These are phyloP conservation scores for Numida meleagris DNA, from an alignment of 2,113 vertebrate species.

Conservation along the genomic window DNA sequence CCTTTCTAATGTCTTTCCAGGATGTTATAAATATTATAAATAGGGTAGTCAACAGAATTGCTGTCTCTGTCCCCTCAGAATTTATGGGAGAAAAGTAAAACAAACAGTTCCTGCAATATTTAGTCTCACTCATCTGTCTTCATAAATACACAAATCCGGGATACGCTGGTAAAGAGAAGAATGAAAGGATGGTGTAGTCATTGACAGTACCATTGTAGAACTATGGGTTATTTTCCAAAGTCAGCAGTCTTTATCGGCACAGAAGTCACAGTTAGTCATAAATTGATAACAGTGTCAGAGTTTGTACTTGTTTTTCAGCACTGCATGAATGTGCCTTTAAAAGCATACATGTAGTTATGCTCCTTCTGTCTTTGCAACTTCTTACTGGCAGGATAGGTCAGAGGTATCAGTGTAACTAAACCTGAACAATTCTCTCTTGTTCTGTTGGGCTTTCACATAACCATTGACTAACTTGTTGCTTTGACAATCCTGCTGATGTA, in stretches of 20 bases:
- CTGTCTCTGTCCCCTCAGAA: not conserved
- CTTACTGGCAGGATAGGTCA: not conserved
- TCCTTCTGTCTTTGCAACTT: not conserved
- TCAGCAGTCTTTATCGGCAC: not conserved
- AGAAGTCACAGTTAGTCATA: not conserved
- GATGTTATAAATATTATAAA: not conserved
- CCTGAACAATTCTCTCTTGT: not conserved
- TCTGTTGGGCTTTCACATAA: not conserved
- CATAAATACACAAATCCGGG: not conserved
- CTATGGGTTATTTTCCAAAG: not conserved
- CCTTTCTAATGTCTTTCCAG: not conserved
- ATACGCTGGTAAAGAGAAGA: not conserved
- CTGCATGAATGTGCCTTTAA: not conserved
- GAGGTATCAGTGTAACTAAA: not conserved
- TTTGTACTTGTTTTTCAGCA: not conserved
- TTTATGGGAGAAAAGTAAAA: not conserved
- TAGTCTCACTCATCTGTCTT: not conserved
- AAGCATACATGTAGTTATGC: not conserved
- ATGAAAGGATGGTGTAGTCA: not conserved
- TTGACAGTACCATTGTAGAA: not conserved
- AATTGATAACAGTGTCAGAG: not conserved
- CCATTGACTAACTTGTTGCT: not conserved
- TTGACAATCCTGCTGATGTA: not conserved
- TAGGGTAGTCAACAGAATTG: not conserved
- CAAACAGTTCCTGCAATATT: not conserved